Conservation (phyloP, 2,113 vertebrate genomes). For the Ammodramus savannarum region DNA sequence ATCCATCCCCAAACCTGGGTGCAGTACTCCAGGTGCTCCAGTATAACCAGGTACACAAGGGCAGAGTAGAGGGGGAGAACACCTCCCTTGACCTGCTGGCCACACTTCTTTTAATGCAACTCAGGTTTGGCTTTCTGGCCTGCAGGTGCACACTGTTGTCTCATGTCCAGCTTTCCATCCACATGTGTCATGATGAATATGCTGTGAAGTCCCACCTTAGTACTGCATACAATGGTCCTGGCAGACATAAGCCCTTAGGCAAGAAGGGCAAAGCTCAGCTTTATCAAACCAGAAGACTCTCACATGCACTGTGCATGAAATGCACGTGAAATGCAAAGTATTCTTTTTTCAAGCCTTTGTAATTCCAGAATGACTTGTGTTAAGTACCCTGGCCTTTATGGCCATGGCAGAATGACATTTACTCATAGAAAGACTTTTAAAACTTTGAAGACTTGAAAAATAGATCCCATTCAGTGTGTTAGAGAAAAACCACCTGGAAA, state of each 20-base stretch:
- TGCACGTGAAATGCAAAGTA: neutral
- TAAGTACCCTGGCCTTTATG: neutral
- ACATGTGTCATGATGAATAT: neutral
- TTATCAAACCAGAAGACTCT: neutral
- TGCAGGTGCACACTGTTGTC: neutral
- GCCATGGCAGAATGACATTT: neutral
- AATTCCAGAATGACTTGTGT: neutral
- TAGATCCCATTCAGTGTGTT: neutral
- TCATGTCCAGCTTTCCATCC: neutral
- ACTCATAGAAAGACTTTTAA: neutral
- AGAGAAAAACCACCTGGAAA: neutral
- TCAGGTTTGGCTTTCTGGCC: neutral
- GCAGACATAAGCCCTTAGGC: neutral
- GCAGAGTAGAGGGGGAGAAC: neutral
- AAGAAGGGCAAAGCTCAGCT: neutral
- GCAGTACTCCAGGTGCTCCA: neutral
- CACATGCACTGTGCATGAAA: rapidly evolving
- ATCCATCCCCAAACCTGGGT: neutral
- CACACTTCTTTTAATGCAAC: neutral
- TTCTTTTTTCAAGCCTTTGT: neutral
- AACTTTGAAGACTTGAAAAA: neutral
- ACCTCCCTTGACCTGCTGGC: neutral
- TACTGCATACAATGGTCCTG: neutral
- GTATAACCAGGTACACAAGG: neutral
- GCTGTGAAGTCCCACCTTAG: neutral